Conservation (phyloP, 1,140 invertebrate species). For the Drosophila pruinosa region DNA sequence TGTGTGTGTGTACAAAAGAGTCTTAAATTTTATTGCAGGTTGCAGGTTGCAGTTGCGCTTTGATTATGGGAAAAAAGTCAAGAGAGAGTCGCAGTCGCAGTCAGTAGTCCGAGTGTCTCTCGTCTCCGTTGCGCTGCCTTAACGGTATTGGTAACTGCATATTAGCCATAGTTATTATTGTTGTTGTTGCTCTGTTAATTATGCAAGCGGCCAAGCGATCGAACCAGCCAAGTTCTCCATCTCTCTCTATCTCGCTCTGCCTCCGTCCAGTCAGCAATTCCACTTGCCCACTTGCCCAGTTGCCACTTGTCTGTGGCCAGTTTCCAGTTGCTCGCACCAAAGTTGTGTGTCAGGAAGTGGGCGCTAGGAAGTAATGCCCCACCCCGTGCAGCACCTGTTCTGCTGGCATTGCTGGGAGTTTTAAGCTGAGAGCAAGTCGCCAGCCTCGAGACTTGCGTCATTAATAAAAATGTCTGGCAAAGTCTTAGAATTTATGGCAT, state of each 20-base stretch:
- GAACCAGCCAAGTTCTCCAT: conserved; percentile 27
- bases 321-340: conserved; percentile 2
- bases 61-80: conserved; percentile 68
- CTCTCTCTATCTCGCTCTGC: not conserved
- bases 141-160: conserved; percentile 52
- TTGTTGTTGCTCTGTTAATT: conserved; percentile 37
- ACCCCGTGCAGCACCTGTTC: not conserved
- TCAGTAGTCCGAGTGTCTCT: not conserved
- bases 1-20: conserved; percentile 59
- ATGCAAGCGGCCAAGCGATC: conserved; percentile 40
- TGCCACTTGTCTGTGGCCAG: conserved; percentile 11
- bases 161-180: conserved; percentile 21
- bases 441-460: conserved; percentile 53
- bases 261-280: conserved; percentile 22
- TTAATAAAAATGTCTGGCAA: conserved; percentile 78
- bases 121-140: conserved; percentile 18
- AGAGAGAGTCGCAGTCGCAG: not conserved
- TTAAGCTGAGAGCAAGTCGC: not conserved
- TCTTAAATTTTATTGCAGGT: conserved; percentile 76
- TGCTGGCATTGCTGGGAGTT: conserved; percentile 7
- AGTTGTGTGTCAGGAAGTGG: conserved; percentile 39
- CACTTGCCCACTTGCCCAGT: conserved; percentile 19
- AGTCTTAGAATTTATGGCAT: conserved; percentile 79
- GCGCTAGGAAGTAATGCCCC: conserved; percentile 38
- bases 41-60: conserved; percentile 53